Evolutionary conservation across 2,113 vertebrate genomes (phyloP).

Genomic region (Formicarius rufipectus): DNA sequence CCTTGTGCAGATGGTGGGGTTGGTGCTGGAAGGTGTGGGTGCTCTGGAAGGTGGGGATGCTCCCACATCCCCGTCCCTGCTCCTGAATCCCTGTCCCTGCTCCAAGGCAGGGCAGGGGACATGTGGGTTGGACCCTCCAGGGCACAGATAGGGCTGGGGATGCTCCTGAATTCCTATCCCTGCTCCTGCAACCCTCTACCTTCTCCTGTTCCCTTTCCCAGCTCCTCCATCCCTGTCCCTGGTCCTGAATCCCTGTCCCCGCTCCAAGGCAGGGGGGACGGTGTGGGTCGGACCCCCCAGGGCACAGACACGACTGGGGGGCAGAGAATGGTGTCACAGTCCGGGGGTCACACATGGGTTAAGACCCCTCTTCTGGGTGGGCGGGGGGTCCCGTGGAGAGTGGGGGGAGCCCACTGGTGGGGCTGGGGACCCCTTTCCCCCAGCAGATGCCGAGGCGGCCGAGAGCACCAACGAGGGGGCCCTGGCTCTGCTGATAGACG

Average conservation of each 20-base stretch:
- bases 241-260: background rate
- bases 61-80: background rate
- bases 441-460: accelerated
- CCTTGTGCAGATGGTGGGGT: background rate
- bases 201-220: background rate
- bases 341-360: accelerated
- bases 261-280: accelerated
- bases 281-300: too few species aligned
- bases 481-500: accelerated
- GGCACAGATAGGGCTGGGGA: background rate
- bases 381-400: accelerated
- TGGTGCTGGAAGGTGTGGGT: background rate
- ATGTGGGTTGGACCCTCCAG: accelerated
- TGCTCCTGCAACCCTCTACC: too few species aligned
- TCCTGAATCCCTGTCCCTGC: background rate
- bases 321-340: background rate
- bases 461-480: accelerated
- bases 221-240: background rate
- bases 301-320: background rate
- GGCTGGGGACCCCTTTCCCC: background rate
- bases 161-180: too few species aligned
- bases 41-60: background rate
- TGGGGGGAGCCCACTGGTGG: background rate
- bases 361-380: background rate
- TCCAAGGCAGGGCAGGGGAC: background rate